These are phyloP conservation scores for Aphelenchoides besseyi DNA, from an alignment of 1,140 invertebrate species.

Conservation along the genomic window DNA sequence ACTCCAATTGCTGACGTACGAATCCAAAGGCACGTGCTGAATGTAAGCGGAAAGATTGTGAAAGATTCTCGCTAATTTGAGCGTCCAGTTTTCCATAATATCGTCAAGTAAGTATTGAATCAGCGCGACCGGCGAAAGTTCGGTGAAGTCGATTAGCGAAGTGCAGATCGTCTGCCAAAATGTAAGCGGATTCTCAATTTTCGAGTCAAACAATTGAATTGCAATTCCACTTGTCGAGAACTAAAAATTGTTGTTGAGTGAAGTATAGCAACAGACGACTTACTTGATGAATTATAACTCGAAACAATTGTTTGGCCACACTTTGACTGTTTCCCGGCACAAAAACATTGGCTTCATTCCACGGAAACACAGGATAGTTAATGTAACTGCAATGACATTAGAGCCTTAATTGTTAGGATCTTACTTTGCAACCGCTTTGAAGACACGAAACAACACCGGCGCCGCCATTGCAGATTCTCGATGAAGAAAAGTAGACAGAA, in stretches of 20 bases:
- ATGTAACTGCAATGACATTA: constrained; percentile 61
- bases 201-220: constrained; percentile 87
- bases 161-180: constrained; percentile 90
- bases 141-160: constrained; percentile 90
- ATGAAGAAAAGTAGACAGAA: constrained; percentile 89
- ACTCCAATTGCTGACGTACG: constrained; percentile 70
- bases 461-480: constrained; percentile 87
- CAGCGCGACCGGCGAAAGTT: constrained; percentile 87
- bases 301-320: constrained; percentile 90
- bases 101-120: constrained; percentile 81
- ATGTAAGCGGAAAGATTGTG: constrained; percentile 87
- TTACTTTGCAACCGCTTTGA: constrained; percentile 75
- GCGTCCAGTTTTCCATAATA: constrained; percentile 50
- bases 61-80: constrained; percentile 67
- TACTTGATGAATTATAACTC: constrained; percentile 90
- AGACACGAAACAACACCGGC: constrained; percentile 77
- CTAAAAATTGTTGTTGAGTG: constrained; percentile 25
- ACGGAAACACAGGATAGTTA: constrained; percentile 68
- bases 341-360: constrained; percentile 76
- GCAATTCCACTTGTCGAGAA: constrained; percentile 74
- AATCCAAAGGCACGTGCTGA: constrained; percentile 74
- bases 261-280: not conserved
- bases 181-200: constrained; percentile 53
- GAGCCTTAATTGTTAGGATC: constrained; percentile 29
- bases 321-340: constrained; percentile 82